These are phyloP conservation scores for Tonatia bakeri DNA, from an alignment of 2,113 vertebrate genomes.

Conservation along the genomic window DNA sequence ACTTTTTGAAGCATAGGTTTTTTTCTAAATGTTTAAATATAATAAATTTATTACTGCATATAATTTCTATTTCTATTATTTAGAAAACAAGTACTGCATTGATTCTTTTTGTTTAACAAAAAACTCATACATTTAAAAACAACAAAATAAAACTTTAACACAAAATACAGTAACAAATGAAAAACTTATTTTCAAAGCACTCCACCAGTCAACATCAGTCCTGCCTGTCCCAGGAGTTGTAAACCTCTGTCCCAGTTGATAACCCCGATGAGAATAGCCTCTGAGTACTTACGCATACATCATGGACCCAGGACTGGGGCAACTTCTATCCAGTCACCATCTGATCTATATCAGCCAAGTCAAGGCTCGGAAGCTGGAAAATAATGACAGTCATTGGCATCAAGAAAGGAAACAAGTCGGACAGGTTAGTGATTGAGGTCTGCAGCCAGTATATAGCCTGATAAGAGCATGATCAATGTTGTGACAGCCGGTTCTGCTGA, in stretches of 20 bases:
- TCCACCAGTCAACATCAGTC: background rate
- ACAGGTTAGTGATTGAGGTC: slow-evolving; percentile 32
- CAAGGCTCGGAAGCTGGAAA: slow-evolving; percentile 53
- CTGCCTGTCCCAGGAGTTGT: background rate
- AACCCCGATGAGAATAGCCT: slow-evolving; percentile 14
- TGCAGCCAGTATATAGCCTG: background rate
- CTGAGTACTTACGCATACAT: slow-evolving; percentile 74
- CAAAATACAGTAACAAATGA: background rate
- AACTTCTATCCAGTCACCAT: slow-evolving; percentile 61
- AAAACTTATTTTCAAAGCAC: background rate
- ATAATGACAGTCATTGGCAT: slow-evolving; percentile 61
- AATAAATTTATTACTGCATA: background rate
- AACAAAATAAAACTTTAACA: slow-evolving; percentile 31
- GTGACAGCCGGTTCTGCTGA: slow-evolving; percentile 9
- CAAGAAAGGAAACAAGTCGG: slow-evolving; percentile 55
- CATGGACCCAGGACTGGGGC: slow-evolving; percentile 54
- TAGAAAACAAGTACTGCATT: background rate
- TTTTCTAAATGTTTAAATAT: slow-evolving; percentile 40
- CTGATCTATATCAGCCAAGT: slow-evolving; percentile 62
- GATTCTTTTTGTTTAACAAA: background rate
- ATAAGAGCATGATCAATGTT: slow-evolving; percentile 55
- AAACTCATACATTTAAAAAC: background rate
- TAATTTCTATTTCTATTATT: background rate
- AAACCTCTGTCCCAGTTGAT: background rate
- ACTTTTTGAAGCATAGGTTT: background rate